Percentiles rank a stretch among this genome's conserved stretches.
phyloP scores from a whole-genome alignment of 2,888 invertebrate genomes.

The Cistogaster globosa region DNA sequence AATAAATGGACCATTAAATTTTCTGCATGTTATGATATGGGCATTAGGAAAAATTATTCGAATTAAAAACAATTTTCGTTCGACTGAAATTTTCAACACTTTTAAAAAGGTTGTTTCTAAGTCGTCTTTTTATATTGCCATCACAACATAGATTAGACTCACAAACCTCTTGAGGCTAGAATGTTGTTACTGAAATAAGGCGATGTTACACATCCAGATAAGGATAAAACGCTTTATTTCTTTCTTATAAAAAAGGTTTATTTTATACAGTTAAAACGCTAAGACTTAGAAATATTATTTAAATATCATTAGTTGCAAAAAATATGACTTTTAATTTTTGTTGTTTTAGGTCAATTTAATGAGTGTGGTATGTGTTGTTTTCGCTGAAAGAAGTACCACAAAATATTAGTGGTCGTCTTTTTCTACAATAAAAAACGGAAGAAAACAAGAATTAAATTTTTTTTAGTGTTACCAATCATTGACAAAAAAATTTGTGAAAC shows the following conservation, averaged over 20 bases:
- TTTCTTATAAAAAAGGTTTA: slow-evolving; percentile 45
- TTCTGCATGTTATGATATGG: no score
- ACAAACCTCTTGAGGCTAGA: no score
- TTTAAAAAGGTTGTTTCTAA: no score
- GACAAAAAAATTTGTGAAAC: slow-evolving; percentile 19
- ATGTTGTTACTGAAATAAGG: no score
- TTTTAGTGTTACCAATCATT: slow-evolving; percentile 17
- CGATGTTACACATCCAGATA: no score
- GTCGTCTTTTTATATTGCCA: no score
- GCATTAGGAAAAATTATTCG: no score
- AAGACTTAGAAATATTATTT: slow-evolving; percentile 54
- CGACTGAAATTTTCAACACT: no score
- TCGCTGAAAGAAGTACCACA: slow-evolving; percentile 39
- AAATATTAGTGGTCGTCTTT: slow-evolving; percentile 22
- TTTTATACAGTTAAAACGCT: slow-evolving; percentile 50
- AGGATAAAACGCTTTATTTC: background rate
- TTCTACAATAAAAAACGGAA: slow-evolving; percentile 16
- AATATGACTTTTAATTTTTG: slow-evolving; percentile 52
- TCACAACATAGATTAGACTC: no score
- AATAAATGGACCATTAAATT: no score
- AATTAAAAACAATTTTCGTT: no score
- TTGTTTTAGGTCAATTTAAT: slow-evolving; percentile 26
- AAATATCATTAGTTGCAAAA: slow-evolving; percentile 58
- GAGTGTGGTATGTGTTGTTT: slow-evolving; percentile 16
- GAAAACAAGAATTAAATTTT: slow-evolving; percentile 38